phyloP scores from a whole-genome alignment of 2,888 invertebrate species.

The Temnothorax rugatulus region DNA sequence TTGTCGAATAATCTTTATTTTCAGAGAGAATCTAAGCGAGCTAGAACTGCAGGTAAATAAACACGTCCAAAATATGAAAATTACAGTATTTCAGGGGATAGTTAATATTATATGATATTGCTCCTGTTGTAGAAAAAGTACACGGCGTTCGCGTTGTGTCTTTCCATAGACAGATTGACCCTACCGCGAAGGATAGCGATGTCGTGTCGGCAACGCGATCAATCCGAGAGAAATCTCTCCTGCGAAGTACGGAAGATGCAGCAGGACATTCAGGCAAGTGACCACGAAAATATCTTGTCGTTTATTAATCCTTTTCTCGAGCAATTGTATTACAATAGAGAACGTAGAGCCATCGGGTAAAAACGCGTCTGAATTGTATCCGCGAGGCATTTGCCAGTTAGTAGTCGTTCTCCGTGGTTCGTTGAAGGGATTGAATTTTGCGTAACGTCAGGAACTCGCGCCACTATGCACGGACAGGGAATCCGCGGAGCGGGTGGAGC shows the following conservation, averaged over 20 bases:
- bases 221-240: conserved; percentile 82
- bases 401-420: conserved; percentile 39
- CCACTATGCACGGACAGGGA: conserved; percentile 83
- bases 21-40: conserved; percentile 79
- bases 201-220: conserved; percentile 83
- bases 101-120: not conserved
- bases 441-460: conserved; percentile 79
- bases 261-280: conserved; percentile 82
- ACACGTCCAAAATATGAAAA: not conserved
- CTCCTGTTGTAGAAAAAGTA: conserved; percentile 80
- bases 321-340: not conserved
- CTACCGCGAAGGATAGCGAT: conserved; percentile 78
- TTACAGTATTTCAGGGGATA: conserved; percentile 13
- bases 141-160: conserved; percentile 82
- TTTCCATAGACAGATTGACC: conserved; percentile 82
- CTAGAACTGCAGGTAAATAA: conserved; percentile 81
- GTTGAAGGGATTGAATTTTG: conserved; percentile 62
- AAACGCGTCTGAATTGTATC: not conserved
- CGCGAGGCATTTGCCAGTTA: not conserved
- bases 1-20: conserved; percentile 59
- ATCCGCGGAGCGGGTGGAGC: conserved; percentile 83
- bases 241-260: conserved; percentile 81
- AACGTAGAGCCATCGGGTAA: not conserved
- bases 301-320: not conserved
- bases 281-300: conserved; percentile 16